These are phyloP conservation scores for Erpornis zantholeuca DNA, from an alignment of 2,113 vertebrate genomes.

Conservation along the genomic window DNA sequence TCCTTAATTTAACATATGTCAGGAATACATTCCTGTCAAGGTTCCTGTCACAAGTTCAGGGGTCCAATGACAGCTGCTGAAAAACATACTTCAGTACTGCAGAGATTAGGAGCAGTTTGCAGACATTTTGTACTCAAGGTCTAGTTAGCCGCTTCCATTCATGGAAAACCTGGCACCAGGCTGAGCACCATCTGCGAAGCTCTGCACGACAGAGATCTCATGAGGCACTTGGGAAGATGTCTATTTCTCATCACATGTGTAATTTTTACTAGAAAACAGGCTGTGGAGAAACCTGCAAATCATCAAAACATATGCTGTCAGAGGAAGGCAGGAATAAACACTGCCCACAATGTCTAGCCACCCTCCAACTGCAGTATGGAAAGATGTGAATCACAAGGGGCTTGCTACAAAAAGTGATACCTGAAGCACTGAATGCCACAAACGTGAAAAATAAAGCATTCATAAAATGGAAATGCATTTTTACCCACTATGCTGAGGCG, in stretches of 20 bases:
- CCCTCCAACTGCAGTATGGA: not conserved
- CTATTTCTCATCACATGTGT: not conserved
- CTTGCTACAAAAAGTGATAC: not conserved
- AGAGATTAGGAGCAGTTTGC: not conserved
- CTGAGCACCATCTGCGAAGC: conserved; percentile 20
- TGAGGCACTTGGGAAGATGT: not conserved
- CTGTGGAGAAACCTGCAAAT: not conserved
- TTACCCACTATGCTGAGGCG: not conserved
- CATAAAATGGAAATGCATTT: not conserved
- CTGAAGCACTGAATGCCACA: not conserved
- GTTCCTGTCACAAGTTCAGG: not conserved
- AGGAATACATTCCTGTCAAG: conserved; percentile 24
- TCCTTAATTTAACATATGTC: conserved; percentile 53
- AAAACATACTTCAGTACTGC: not conserved
- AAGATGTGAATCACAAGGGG: not conserved
- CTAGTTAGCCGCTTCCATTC: not conserved
- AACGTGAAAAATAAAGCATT: not conserved
- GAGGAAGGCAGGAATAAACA: not conserved
- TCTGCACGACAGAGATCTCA: not conserved
- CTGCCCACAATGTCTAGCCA: not conserved
- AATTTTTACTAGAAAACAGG: conserved; percentile 17
- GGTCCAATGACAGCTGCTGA: not conserved
- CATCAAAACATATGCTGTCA: not conserved
- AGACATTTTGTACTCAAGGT: not conserved
- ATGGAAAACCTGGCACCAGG: not conserved